A percentile compares a stretch with the other conserved stretches of the same genome.
Evolutionary conservation across 1,140 invertebrate genomes (phyloP).

Genomic region (Hyles vespertilio): DNA sequence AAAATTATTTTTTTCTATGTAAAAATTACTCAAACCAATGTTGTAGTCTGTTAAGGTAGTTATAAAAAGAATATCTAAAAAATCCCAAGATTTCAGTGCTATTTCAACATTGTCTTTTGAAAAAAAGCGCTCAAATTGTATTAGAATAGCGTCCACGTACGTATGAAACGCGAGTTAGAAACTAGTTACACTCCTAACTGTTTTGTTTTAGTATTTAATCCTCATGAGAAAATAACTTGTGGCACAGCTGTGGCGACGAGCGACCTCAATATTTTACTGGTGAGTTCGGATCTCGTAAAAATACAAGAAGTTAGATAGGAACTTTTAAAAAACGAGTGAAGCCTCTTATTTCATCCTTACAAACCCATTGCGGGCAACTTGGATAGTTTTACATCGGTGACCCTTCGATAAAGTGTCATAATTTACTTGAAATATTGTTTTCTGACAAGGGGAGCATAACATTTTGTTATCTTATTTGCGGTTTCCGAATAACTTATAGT

Average conservation of each 20-base stretch:
- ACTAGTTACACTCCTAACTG: conserved; percentile 5
- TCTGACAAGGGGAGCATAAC: conserved; percentile 32
- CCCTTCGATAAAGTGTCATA: conserved; percentile 62
- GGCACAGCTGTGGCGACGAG: conserved; percentile 26
- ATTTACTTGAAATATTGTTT: conserved; percentile 62
- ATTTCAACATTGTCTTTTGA: too few relatives aligned
- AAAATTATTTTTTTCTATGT: too few relatives aligned
- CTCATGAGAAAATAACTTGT: conserved; percentile 35
- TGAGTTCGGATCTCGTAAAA: conserved; percentile 41
- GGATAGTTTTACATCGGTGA: conserved; percentile 56
- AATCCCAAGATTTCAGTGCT: too few relatives aligned
- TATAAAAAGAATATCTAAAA: too few relatives aligned
- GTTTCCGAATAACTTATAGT: conserved; percentile 36
- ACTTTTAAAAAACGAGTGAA: conserved; percentile 50
- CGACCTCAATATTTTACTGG: conserved; percentile 41
- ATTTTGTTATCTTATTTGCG: conserved; percentile 49
- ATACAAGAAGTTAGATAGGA: conserved; percentile 36
- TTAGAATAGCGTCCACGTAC: conserved; percentile 3
- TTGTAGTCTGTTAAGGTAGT: too few relatives aligned
- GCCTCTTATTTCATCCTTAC: conserved; percentile 47
- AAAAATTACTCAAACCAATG: neutral
- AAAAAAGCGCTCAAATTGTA: neutral
- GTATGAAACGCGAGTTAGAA: conserved; percentile 3
- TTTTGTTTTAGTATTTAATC: conserved; percentile 21
- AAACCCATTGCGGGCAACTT: conserved; percentile 44